Conservation (phyloP, 2,888 invertebrate genomes). For the Platycheirus rosarum region DNA sequence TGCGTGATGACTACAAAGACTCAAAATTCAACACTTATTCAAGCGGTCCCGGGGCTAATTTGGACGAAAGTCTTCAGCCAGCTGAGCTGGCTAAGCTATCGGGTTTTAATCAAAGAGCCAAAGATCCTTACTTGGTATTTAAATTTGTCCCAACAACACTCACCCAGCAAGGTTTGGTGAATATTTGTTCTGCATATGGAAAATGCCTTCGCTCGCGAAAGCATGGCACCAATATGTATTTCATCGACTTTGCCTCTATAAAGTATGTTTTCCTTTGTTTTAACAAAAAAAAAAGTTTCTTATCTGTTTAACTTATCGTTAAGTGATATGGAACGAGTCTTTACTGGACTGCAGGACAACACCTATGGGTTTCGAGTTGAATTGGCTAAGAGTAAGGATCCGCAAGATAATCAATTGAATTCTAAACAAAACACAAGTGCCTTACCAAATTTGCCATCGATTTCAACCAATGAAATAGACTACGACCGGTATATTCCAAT, state of each 20-base stretch:
- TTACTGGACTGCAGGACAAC: slow-evolving; percentile 75
- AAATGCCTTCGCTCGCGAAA: slow-evolving; percentile 31
- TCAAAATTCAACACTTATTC: slow-evolving; percentile 75
- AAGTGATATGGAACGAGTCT: slow-evolving; percentile 77
- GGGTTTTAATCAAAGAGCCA: not conserved
- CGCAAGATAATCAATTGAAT: slow-evolving; percentile 13
- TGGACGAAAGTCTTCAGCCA: slow-evolving; percentile 74
- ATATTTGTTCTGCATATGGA: slow-evolving; percentile 73
- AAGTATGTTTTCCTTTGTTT: slow-evolving; percentile 33
- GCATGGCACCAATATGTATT: slow-evolving; percentile 1
- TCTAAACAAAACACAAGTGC: not conserved
- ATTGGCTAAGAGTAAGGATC: slow-evolving; percentile 59
- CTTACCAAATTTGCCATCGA: slow-evolving; percentile 18
- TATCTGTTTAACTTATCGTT: not conserved
- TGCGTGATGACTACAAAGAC: slow-evolving; percentile 76
- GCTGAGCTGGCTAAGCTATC: slow-evolving; percentile 60
- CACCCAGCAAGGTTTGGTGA: slow-evolving; percentile 70
- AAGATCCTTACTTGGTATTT: slow-evolving; percentile 74
- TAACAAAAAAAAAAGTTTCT: no score
- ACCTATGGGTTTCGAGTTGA: slow-evolving; percentile 73
- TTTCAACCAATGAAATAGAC: slow-evolving; percentile 65
- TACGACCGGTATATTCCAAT: slow-evolving; percentile 49
- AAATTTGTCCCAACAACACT: slow-evolving; percentile 70
- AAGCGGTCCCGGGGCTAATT: slow-evolving; percentile 76
- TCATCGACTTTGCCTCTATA: slow-evolving; percentile 43